phyloP scores from a whole-genome alignment of 64 coral and sea anemone genomes.

The Acropora tenuis region DNA sequence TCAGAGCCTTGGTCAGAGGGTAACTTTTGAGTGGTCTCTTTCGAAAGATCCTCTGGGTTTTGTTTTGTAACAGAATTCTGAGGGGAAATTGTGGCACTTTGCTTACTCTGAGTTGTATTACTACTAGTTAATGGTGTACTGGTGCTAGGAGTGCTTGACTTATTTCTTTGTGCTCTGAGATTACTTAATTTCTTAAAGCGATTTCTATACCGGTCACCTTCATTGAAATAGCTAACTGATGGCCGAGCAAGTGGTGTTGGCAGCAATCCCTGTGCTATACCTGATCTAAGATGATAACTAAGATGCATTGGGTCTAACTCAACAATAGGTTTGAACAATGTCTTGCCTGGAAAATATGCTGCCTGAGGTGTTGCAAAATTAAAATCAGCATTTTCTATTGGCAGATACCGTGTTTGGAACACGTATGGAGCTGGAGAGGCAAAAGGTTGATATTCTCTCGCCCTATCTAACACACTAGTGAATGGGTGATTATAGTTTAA shows the following conservation, averaged over 20 bases:
- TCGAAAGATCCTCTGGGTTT: background rate
- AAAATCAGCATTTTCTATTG: background rate
- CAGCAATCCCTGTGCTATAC: background rate
- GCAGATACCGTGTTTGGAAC: background rate
- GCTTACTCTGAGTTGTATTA: background rate
- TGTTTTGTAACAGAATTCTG: background rate
- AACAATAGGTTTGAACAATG: conserved; percentile 18
- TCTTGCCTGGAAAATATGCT: background rate
- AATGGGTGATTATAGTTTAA: background rate
- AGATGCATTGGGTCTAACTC: conserved; percentile 12
- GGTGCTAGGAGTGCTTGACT: conserved; percentile 15
- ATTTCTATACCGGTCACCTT: conserved; percentile 39
- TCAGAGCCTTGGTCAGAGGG: background rate
- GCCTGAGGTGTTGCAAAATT: background rate
- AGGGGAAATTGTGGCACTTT: background rate
- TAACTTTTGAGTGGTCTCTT: background rate
- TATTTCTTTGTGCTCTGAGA: conserved; percentile 8
- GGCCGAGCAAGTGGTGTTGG: background rate
- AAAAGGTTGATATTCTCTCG: conserved; percentile 8
- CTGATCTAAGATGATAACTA: background rate
- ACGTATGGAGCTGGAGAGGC: background rate
- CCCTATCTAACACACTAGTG: background rate
- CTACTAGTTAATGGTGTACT: conserved; percentile 13
- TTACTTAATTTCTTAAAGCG: conserved; percentile 51
- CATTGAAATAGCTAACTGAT: conserved; percentile 17